A percentile compares a stretch with the other conserved stretches of the same genome.
Evolutionary conservation across 1,140 invertebrate species (phyloP).

Genomic region (Diuraphis noxia): DNA sequence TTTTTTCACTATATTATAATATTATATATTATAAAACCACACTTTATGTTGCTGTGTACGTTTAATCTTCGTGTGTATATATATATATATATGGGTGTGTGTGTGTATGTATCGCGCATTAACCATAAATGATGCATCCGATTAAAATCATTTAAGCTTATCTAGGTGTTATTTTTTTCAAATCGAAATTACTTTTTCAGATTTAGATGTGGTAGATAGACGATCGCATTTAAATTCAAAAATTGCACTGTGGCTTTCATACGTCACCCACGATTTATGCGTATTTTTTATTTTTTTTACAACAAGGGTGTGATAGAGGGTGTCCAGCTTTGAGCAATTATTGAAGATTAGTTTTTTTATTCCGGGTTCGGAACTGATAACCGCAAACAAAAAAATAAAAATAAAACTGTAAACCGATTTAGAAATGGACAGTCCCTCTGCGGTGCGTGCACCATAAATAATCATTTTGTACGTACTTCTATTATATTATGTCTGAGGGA

Average conservation of each 20-base stretch:
- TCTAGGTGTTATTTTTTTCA: conserved; percentile 39
- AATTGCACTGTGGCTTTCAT: conserved; percentile 41
- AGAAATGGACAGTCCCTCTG: conserved; percentile 45
- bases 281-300: conserved; percentile 51
- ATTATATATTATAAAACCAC: not conserved
- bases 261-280: conserved; percentile 52
- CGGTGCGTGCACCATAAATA: conserved; percentile 41
- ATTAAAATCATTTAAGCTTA: conserved; percentile 43
- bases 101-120: not conserved
- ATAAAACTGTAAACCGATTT: conserved; percentile 53
- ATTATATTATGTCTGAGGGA: conserved; percentile 34
- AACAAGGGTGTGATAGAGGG: conserved; percentile 53
- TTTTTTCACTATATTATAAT: not conserved
- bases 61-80: not conserved
- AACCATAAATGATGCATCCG: conserved; percentile 40
- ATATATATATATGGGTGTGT: not conserved
- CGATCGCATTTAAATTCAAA: conserved; percentile 53
- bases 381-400: conserved; percentile 48
- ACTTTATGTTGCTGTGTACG: not conserved
- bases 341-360: conserved; percentile 52
- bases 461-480: conserved; percentile 39
- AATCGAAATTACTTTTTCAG: conserved; percentile 53
- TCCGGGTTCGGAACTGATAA: conserved; percentile 47
- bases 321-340: conserved; percentile 54
- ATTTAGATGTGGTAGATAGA: conserved; percentile 43